phyloP scores from a whole-genome alignment of 2,888 invertebrate species.

The Acanthosoma haemorrhoidale region DNA sequence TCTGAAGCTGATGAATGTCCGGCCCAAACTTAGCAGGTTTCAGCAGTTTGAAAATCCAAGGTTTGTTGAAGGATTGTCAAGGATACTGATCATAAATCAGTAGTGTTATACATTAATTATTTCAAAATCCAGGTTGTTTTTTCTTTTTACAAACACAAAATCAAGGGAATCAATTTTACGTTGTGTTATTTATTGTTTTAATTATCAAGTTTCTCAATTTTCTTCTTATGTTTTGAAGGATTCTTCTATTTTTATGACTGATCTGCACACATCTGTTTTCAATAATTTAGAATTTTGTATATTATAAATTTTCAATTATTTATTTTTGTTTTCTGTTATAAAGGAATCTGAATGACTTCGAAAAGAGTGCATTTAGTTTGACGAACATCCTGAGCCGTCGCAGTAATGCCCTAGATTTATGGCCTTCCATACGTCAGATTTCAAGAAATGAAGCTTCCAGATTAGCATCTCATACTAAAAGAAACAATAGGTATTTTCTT shows the following conservation, averaged over 20 bases:
- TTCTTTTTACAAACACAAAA: too few species aligned
- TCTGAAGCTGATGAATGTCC: background rate
- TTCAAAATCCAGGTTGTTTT: too few species aligned
- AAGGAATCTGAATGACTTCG: slow-evolving; percentile 2
- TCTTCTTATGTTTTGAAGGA: too few species aligned
- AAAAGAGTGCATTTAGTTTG: slow-evolving; percentile 21
- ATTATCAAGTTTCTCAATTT: too few species aligned
- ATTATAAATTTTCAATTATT: background rate
- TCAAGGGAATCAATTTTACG: too few species aligned
- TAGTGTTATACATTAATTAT: too few species aligned
- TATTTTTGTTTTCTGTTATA: background rate
- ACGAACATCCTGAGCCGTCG: slow-evolving; percentile 44
- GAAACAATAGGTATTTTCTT: slow-evolving; percentile 60
- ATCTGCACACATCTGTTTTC: too few species aligned
- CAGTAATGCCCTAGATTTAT: slow-evolving; percentile 60
- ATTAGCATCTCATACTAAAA: slow-evolving; percentile 55
- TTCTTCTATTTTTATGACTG: too few species aligned
- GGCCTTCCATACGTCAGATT: slow-evolving; percentile 62
- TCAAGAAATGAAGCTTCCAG: slow-evolving; percentile 62
- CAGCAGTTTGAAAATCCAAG: background rate
- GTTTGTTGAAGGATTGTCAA: too few species aligned
- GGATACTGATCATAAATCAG: too few species aligned
- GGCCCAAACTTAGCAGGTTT: background rate
- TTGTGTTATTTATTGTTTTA: too few species aligned
- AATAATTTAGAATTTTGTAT: background rate